A percentile compares a stretch with the other conserved stretches of the same genome.
These are phyloP conservation scores for Epinotia demarniana DNA, from an alignment of 2,888 invertebrate genomes.

Conservation along the genomic window DNA sequence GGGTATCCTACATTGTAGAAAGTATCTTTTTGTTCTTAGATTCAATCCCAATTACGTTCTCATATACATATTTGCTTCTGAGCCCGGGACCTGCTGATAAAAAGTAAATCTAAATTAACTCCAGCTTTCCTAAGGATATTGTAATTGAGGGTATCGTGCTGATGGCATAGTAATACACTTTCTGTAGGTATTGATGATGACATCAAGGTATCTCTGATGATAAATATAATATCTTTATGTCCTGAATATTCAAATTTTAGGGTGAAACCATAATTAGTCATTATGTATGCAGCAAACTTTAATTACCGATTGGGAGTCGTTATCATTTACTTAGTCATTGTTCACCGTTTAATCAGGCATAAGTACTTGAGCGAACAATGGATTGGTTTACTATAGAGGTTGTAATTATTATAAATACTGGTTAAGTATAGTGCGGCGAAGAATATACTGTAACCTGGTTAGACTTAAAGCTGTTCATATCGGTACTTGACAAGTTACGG, in stretches of 20 bases:
- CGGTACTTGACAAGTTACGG: too few species aligned
- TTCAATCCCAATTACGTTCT: too few species aligned
- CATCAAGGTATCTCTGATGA: neutral
- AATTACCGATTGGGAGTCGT: constrained; percentile 19
- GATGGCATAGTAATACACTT: too few species aligned
- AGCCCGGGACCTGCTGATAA: too few species aligned
- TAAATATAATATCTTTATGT: neutral
- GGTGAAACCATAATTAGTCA: neutral
- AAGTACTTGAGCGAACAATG: constrained; percentile 35
- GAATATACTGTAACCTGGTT: constrained; percentile 6
- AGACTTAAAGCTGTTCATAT: too few species aligned
- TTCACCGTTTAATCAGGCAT: constrained; percentile 36
- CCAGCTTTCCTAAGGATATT: too few species aligned
- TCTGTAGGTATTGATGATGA: too few species aligned
- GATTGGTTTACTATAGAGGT: constrained; percentile 27
- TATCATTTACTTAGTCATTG: constrained; percentile 36
- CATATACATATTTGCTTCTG: too few species aligned
- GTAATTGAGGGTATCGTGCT: too few species aligned
- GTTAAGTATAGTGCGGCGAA: constrained; percentile 18
- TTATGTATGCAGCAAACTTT: neutral
- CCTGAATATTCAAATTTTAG: neutral
- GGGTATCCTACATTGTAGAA: too few species aligned
- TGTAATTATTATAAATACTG: constrained; percentile 28
- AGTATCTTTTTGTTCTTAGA: too few species aligned
- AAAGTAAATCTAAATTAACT: too few species aligned